Evolutionary conservation across 2,888 invertebrate species (phyloP).

Genomic region (Alcis repandata): DNA sequence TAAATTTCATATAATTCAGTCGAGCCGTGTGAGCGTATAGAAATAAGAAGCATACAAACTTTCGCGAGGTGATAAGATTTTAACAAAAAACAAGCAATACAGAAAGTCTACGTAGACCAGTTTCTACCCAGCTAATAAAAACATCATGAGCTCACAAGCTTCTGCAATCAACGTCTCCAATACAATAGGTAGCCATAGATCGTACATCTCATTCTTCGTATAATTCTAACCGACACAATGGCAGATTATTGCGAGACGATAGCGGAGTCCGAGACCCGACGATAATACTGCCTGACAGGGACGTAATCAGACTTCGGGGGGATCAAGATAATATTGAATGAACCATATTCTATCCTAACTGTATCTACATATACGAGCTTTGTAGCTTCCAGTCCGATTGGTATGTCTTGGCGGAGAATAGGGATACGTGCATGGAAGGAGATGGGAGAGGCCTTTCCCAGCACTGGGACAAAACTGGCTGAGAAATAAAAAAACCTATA

Average conservation of each 20-base stretch:
- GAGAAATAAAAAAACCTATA: too few species aligned
- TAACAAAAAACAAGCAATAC: not conserved
- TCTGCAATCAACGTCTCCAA: conserved; percentile 17
- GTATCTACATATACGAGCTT: too few species aligned
- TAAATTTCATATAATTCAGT: too few species aligned
- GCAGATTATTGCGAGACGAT: conserved; percentile 43
- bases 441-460: too few species aligned
- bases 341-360: too few species aligned
- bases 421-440: too few species aligned
- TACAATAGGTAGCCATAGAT: conserved; percentile 20
- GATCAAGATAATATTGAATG: not conserved
- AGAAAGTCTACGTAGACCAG: not conserved
- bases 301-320: conserved; percentile 14
- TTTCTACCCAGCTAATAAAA: not conserved
- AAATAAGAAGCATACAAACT: too few species aligned
- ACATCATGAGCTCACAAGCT: conserved; percentile 4
- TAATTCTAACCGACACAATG: conserved; percentile 42
- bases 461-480: too few species aligned
- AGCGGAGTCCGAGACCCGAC: conserved; percentile 36
- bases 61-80: too few species aligned
- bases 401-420: too few species aligned
- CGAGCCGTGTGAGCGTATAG: too few species aligned
- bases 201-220: conserved; percentile 32
- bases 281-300: conserved; percentile 40
- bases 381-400: too few species aligned